Base-by-base conservation (phyloP, 1,140 invertebrate genomes). In the Hylaeus anthracinus region DNA sequence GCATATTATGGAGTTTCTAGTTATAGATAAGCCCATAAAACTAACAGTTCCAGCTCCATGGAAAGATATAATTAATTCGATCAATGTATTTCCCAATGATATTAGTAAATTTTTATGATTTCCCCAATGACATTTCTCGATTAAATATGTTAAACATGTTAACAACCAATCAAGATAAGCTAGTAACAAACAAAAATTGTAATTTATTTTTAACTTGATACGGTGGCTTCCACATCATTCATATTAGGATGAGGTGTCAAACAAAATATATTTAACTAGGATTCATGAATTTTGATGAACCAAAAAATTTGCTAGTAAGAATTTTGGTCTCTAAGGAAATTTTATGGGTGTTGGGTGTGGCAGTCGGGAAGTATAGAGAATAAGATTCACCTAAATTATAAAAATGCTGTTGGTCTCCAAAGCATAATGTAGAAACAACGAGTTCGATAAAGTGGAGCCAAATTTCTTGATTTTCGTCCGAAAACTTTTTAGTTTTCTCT, bases 11-110 rank as follows among this genome's bases (percentile, higher is more conserved):
- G 93, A 92, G 82, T 94, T 92, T 83, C 94, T 92, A 0, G 94
- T 95, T 66, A 95, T 94, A 8, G 93, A 94, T 10, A 95, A 85
- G 1, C 94, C 94, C 94, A 95, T 95, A 41, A 94, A 94, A 60
- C 94, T 94, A 14, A 92, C 88, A 9, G 92, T 91, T 8, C 94
- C 94, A 45, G 92, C 91, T 1, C 90, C 79, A 84, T 95, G 94
- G 88, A 95, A 95, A 1, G 94, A 94, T 37, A 91, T 90, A 3
- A 95, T 90, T 1, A 95, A 72, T 85, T 94, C 93, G 53, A 93
- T 94, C 4, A 95, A 88, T 3, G 88, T 85, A 48, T 89, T 90
- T 51, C 89, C 90, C 43, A 92, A 79, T 14, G 88, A 88, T 63
- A 88, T 75, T 6, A 93, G 56, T 64, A 89, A 79, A 61, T 88